Base-by-base conservation (phyloP, 2,797 vertebrate genomes). In the Sebastes wilsoni region DNA sequence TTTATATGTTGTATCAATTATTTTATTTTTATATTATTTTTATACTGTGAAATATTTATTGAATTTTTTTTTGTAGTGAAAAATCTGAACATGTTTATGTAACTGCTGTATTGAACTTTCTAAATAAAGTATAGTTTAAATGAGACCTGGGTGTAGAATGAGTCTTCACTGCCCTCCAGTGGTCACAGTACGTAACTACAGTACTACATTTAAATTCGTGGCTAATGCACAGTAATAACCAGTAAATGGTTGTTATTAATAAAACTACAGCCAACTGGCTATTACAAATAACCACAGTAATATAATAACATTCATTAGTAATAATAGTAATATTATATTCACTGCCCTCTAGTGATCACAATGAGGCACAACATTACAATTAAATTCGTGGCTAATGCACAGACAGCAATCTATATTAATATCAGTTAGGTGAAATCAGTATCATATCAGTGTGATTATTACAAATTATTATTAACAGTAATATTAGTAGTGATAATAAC, bases 161-260 rank as follows among this genome's bases (percentile, higher is more conserved):
- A 6, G 18, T 54, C 7, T 67, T 74, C 2, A 69, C 75, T 81
- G 74, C 36, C 49, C 20, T 30, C 81, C 22, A 38, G 75, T 66
- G 84, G 73, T 54, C 27, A 74, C 9, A 12, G 0, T 12, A 0
- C 5, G 4, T 12, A 66, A 71, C 30, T 75, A 49, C 61, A 60
- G 18, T 2, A 8, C 8, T 6, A 4, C 3, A 3, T 69, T 77
- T 13, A 64, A 22, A 60, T 25, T 8, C 0, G 0, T 67, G 42
- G 36, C 36, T 36, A 13, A 25, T 75, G 18, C 2, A 13, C 2
- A 59, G 12, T 4, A 23, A 18, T 49, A 49, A 62, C 54, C 18
- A 42, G 6, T 22, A 36, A 36, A 32, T 36, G 20, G 4, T 13
- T 9, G 8, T 55, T 22, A 49, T 65, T 58, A 14, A 56, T 49